These are phyloP conservation scores for Cynocephalus volans DNA, from an alignment of 2,113 vertebrate genomes.

Conservation along the genomic window DNA sequence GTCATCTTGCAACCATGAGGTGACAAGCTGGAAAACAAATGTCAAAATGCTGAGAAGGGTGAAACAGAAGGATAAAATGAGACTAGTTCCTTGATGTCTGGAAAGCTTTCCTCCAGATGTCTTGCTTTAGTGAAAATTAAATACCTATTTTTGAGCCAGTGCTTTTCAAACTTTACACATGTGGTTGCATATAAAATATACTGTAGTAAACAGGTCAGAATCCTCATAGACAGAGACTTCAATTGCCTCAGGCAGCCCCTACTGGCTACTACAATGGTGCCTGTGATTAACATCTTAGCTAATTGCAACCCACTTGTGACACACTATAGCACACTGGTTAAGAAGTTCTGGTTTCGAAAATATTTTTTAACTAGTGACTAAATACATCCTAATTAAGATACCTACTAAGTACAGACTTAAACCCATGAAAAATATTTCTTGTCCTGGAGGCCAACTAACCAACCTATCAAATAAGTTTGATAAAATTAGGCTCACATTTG, in stretches of 20 bases:
- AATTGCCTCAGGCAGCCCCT: not conserved
- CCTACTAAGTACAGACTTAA: not conserved
- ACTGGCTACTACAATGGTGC: not conserved
- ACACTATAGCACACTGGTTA: not conserved
- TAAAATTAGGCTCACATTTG: not conserved
- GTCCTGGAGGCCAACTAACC: not conserved
- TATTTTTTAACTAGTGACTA: not conserved
- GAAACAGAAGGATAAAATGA: not conserved
- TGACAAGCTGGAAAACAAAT: not conserved
- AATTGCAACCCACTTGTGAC: not conserved
- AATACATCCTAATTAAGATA: not conserved
- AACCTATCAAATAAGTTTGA: not conserved
- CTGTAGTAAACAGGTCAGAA: not conserved
- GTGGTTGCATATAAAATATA: not conserved
- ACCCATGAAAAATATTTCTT: not conserved
- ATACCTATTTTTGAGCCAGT: not conserved
- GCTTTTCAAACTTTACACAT: not conserved
- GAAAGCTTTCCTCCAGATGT: not conserved
- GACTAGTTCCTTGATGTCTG: not conserved
- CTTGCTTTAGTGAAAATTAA: slow-evolving; percentile 51
- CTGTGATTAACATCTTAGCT: not conserved
- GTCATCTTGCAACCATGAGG: not conserved
- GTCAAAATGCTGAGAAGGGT: not conserved
- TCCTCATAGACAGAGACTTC: not conserved
- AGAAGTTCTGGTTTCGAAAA: slow-evolving; percentile 13